Conservation (phyloP, 2,113 vertebrate genomes). For the Phyllostomus discolor region DNA sequence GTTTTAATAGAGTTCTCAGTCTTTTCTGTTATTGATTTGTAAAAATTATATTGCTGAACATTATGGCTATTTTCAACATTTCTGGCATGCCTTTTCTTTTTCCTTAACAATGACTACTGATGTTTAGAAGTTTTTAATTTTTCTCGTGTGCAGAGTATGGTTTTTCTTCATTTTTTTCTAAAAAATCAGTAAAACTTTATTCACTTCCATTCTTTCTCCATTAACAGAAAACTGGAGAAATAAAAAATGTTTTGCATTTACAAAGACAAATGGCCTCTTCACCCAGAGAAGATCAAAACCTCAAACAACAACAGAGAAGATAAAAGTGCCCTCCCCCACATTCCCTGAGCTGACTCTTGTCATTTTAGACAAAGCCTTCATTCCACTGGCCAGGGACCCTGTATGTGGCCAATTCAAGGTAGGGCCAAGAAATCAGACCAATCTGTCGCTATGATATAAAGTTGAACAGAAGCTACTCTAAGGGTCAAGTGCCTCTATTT, state of each 20-base stretch:
- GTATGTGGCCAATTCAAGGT: conserved; percentile 50
- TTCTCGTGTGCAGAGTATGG: neutral
- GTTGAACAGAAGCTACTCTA: conserved; percentile 55
- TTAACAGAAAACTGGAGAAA: conserved; percentile 88
- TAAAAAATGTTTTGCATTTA: conserved; percentile 84
- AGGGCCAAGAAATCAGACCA: conserved; percentile 55
- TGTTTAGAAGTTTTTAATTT: neutral
- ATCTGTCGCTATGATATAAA: conserved; percentile 57
- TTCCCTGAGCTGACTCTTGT: conserved; percentile 78
- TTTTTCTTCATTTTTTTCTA: conserved; percentile 50
- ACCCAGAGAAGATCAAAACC: conserved; percentile 84
- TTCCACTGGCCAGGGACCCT: conserved; percentile 72
- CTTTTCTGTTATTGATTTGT: neutral
- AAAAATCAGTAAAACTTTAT: conserved; percentile 91
- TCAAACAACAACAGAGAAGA: conserved; percentile 80
- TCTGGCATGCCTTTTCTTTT: neutral
- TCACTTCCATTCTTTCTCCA: conserved; percentile 88
- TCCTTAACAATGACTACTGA: neutral
- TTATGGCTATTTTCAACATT: neutral
- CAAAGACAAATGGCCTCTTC: conserved; percentile 84
- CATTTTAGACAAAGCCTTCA: conserved; percentile 79
- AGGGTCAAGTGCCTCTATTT: conserved; percentile 52
- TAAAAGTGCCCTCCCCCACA: conserved; percentile 80
- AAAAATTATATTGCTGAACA: neutral
- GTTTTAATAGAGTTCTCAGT: neutral